Conservation (phyloP, 1,140 invertebrate genomes). For the Caerostris darwini region DNA sequence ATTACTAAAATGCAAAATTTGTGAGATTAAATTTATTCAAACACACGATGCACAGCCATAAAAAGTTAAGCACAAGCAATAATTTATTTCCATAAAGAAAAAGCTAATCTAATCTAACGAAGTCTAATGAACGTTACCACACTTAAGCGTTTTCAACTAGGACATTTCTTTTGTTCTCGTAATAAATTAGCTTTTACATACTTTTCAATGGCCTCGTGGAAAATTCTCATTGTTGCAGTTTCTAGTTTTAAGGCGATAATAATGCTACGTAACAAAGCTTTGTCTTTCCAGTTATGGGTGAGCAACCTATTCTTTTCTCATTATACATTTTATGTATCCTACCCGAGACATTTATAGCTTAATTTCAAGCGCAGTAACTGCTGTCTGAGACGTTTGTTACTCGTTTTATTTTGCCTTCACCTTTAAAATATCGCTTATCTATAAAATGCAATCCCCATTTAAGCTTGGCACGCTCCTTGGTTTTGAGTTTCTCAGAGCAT, state of each 20-base stretch:
- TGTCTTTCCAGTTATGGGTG: conserved; percentile 28
- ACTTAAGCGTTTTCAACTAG: conserved; percentile 1
- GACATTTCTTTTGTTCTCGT: neutral
- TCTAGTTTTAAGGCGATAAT: conserved; percentile 44
- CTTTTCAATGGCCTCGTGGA: conserved; percentile 35
- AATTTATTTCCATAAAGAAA: neutral
- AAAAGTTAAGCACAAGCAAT: neutral
- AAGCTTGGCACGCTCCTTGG: conserved; percentile 45
- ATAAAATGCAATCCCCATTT: conserved; percentile 61
- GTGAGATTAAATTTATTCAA: neutral
- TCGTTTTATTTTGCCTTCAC: conserved; percentile 36
- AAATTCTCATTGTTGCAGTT: neutral
- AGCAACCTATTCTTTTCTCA: conserved; percentile 48
- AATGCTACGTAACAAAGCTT: conserved; percentile 49
- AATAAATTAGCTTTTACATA: conserved; percentile 55
- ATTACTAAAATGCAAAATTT: too few relatives aligned
- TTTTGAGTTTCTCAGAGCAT: conserved; percentile 4
- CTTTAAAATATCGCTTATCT: conserved; percentile 71
- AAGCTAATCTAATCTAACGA: conserved; percentile 20
- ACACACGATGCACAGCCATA: neutral
- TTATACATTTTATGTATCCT: conserved; percentile 67
- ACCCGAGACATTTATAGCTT: conserved; percentile 59
- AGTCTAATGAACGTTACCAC: neutral
- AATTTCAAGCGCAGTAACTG: conserved; percentile 56
- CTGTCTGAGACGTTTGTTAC: conserved; percentile 1